A percentile compares a stretch with the other conserved stretches of the same genome.
Conservation (phyloP, 2,113 vertebrate genomes). For the Pristiophorus japonicus region DNA sequence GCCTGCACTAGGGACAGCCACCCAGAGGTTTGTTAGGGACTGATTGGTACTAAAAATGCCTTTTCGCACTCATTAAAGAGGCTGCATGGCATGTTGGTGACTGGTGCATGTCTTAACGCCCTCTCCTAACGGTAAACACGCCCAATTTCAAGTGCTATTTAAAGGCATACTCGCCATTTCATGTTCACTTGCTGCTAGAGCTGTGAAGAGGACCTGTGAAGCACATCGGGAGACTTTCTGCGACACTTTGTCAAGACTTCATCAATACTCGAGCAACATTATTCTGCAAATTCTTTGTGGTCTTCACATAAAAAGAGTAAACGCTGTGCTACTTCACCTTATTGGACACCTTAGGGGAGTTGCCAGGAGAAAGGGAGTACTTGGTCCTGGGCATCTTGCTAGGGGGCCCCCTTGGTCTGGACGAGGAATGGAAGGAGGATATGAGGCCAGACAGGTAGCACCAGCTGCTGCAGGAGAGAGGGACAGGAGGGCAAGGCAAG, state of each 20-base stretch:
- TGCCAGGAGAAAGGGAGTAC: neutral
- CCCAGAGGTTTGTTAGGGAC: neutral
- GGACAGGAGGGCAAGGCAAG: neutral
- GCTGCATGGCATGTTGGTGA: neutral
- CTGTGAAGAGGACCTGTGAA: neutral
- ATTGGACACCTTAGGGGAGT: neutral
- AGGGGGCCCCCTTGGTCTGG: neutral
- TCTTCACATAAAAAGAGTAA: neutral
- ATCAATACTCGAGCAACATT: neutral
- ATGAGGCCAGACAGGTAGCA: neutral
- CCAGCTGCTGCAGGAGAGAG: neutral
- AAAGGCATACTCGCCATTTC: neutral
- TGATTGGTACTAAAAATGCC: neutral
- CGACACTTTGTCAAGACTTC: neutral
- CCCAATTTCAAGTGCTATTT: neutral
- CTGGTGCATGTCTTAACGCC: neutral
- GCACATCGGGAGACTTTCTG: neutral
- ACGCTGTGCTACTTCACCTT: neutral
- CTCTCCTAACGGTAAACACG: neutral
- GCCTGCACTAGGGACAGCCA: neutral
- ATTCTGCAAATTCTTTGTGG: neutral
- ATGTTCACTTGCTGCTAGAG: neutral
- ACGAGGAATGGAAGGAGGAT: neutral
- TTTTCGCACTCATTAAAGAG: neutral
- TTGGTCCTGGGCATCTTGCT: neutral